phyloP scores from a whole-genome alignment of 2,113 vertebrate genomes.

The Eretmochelys imbricata region DNA sequence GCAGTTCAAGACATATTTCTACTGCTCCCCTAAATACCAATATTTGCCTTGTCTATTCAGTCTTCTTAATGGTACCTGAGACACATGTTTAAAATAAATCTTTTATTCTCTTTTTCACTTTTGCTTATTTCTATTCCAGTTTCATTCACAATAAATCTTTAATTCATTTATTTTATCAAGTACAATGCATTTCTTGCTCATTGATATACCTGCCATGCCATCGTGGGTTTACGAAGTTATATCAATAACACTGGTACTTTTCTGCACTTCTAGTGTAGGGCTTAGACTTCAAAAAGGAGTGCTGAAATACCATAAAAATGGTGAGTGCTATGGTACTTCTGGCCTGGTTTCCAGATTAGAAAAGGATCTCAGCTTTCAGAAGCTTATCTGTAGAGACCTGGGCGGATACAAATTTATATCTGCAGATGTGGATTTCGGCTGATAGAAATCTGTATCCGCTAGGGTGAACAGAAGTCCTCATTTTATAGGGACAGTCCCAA shows the following conservation, averaged over 20 bases:
- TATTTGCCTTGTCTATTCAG: neutral
- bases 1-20: neutral
- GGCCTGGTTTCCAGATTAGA: neutral
- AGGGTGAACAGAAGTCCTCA: no score
- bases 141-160: neutral
- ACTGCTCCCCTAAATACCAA: neutral
- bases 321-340: neutral
- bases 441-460: no score
- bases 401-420: no score
- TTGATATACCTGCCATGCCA: neutral
- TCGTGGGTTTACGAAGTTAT: neutral
- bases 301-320: neutral
- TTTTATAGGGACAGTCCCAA: no score
- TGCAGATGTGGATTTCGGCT: no score
- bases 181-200: neutral
- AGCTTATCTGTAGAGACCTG: no score
- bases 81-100: neutral
- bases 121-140: neutral
- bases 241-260: neutral
- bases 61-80: neutral
- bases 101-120: neutral
- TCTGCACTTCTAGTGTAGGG: neutral
- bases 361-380: neutral
- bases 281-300: neutral
- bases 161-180: neutral